Percentiles rank a stretch among this genome's conserved stretches.
Conservation (phyloP, 2,113 vertebrate species). For the Cariama cristata region DNA sequence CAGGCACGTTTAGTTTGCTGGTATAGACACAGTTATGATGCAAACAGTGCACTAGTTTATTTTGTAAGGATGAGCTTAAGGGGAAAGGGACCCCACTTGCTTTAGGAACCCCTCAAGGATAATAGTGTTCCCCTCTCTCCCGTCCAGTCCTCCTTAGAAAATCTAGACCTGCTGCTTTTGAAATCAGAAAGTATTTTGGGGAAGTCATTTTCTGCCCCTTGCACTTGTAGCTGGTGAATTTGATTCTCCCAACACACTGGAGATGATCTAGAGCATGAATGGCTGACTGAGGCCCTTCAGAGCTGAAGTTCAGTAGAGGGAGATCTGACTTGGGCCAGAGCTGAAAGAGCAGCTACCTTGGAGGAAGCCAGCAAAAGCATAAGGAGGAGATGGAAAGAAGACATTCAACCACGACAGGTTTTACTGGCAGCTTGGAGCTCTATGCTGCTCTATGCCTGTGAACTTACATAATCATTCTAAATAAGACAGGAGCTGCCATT, state of each 20-base stretch:
- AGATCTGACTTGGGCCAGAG: background rate
- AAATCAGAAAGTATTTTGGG: background rate
- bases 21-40: background rate
- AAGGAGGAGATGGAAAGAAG: background rate
- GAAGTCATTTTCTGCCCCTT: background rate
- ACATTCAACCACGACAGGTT: background rate
- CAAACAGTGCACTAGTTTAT: background rate
- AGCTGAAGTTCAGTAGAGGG: background rate
- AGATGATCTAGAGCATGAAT: background rate
- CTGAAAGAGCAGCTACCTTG: background rate
- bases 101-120: background rate
- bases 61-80: background rate
- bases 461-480: constrained; percentile 50
- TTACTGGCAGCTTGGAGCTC: background rate
- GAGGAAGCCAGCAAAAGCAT: background rate
- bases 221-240: background rate
- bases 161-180: background rate
- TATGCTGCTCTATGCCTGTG: background rate
- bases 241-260: background rate
- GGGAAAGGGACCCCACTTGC: background rate
- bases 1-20: background rate
- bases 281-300: background rate
- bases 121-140: background rate
- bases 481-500: constrained; percentile 57
- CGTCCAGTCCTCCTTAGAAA: background rate